Evolutionary conservation across 1,140 invertebrate species (phyloP).

Genomic region (Drosophila funebris): DNA sequence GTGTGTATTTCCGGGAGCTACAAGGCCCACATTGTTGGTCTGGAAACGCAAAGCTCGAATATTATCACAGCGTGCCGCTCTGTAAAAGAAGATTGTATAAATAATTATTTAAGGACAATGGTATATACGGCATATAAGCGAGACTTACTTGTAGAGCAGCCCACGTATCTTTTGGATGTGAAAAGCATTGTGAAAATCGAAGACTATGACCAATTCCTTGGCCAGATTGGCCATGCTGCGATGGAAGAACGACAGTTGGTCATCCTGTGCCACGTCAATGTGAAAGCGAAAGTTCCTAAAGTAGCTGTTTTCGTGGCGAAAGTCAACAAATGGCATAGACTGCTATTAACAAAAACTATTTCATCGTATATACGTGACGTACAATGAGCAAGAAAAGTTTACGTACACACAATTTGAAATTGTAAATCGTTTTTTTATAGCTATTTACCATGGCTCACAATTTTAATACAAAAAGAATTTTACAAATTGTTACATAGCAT

Average conservation of each 20-base stretch:
- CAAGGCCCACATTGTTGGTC: constrained; percentile 74
- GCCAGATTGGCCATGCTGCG: constrained; percentile 68
- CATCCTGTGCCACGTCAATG: constrained; percentile 71
- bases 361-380: neutral
- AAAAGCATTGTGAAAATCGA: constrained; percentile 78
- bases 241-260: constrained; percentile 76
- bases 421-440: too few relatives aligned
- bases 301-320: constrained; percentile 59
- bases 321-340: constrained; percentile 6
- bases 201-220: constrained; percentile 71
- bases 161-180: constrained; percentile 79
- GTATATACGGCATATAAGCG: too few relatives aligned
- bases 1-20: constrained; percentile 64
- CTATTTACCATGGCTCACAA: too few relatives aligned
- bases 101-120: neutral
- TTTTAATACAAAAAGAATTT: too few relatives aligned
- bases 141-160: constrained; percentile 72
- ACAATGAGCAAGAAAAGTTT: constrained; percentile 10
- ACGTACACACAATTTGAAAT: neutral
- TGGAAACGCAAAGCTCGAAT: constrained; percentile 74
- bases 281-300: constrained; percentile 81
- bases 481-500: neutral
- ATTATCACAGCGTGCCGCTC: constrained; percentile 81
- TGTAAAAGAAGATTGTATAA: constrained; percentile 9
- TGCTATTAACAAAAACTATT: constrained; percentile 25